Conservation (phyloP, 37 sponge, comb jelly and placozoan species). For the Agelas oroides region DNA sequence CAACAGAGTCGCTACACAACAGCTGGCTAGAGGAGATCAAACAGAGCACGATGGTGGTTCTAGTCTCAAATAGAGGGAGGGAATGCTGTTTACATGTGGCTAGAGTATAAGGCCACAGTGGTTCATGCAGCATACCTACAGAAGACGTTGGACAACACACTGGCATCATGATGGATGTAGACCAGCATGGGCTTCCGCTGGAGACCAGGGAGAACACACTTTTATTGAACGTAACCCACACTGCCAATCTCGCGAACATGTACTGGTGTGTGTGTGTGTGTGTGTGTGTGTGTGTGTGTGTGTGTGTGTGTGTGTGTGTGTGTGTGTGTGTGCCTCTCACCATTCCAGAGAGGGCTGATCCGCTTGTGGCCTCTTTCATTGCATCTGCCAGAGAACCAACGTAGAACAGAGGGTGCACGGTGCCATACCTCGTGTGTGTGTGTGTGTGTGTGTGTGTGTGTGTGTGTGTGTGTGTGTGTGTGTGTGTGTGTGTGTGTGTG, state of each 20-base stretch:
- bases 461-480: not conserved
- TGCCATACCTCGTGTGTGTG: slow-evolving; percentile 77
- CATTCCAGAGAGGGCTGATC: slow-evolving; percentile 6
- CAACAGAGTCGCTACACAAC: slow-evolving; percentile 83
- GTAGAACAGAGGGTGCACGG: slow-evolving; percentile 82
- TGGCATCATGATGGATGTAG: slow-evolving; percentile 90
- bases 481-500: not conserved
- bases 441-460: no score
- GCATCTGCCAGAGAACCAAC: slow-evolving; percentile 84
- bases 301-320: no score
- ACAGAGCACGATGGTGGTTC: no score
- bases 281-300: no score
- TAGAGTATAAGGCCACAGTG: no score
- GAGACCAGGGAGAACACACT: not conserved
- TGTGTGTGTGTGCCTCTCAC: not conserved
- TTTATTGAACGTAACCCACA: no score
- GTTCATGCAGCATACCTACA: slow-evolving; percentile 65
- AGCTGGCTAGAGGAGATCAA: slow-evolving; percentile 58
- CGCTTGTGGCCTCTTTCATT: slow-evolving; percentile 72
- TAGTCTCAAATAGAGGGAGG: no score
- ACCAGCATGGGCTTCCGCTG: slow-evolving; percentile 84
- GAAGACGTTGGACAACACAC: slow-evolving; percentile 93
- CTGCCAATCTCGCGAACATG: no score
- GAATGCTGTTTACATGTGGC: no score
- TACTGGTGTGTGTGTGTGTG: no score